A percentile compares a stretch with the other conserved stretches of the same genome.
Evolutionary conservation across 2,113 vertebrate genomes (phyloP).

Genomic region (Mystacornis crossleyi): DNA sequence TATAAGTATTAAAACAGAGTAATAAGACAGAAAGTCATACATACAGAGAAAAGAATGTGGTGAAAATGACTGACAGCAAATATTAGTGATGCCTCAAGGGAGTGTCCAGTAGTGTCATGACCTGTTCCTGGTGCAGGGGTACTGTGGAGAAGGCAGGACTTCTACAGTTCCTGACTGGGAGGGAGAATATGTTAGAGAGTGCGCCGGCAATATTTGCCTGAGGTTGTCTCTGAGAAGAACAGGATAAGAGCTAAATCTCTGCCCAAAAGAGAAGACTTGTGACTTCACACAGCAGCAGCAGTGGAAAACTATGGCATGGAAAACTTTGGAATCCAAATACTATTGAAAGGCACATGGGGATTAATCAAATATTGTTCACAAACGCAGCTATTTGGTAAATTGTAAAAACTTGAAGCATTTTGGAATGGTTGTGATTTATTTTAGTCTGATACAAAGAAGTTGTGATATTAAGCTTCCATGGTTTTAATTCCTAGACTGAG

Average conservation of each 20-base stretch:
- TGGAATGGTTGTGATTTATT: background rate
- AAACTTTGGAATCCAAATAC: background rate
- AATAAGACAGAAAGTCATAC: background rate
- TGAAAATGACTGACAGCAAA: background rate
- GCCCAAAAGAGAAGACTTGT: background rate
- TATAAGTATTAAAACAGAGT: background rate
- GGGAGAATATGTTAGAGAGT: background rate
- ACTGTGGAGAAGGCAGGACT: background rate
- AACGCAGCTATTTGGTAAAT: background rate
- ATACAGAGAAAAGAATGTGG: background rate
- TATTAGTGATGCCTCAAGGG: background rate
- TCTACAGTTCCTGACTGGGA: background rate
- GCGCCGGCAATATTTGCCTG: background rate
- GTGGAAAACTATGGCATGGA: background rate
- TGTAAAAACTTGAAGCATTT: background rate
- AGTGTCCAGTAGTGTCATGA: background rate
- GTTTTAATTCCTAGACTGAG: background rate
- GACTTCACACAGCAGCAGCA: background rate
- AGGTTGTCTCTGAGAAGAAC: background rate
- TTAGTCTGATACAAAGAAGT: background rate
- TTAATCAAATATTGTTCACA: background rate
- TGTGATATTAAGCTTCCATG: background rate
- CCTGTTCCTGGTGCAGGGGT: accelerated
- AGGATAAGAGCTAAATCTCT: background rate
- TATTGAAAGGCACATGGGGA: background rate